Evolutionary conservation across 2,113 vertebrate species (phyloP), one percentile per base, ranked within the genome.

Genomic region (Gyps fulvus): DNA sequence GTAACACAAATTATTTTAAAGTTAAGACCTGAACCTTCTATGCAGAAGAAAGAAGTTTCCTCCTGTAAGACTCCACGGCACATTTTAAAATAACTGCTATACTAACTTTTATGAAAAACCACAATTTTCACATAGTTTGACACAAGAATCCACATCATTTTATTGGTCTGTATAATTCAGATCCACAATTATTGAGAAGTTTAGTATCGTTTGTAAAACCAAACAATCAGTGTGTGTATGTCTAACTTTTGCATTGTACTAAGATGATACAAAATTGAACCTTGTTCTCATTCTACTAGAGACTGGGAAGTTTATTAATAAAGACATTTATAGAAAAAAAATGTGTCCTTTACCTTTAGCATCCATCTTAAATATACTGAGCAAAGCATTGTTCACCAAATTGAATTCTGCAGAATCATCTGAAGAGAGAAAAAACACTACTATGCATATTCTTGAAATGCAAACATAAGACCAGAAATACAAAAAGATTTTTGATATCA

Each of bases 351-450:
- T 98, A 99, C 99, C 99, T 98, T 99, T 99, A 66, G 99, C 99
- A 94, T 99, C 99, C 93, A 99, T 99, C 98, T 99, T 99, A 98
- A 99, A 99, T 98, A 99, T 99, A 92, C 99, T 99, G 79, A 99
- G 97, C 61, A 99, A 98, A 34, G 99, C 98, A 57, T 98, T 98
- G 95, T 99, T 99, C 86, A 99, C 99, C 98, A 99, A 98, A 96
- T 99, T 99, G 97, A 99, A 99, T 96, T 99, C 99, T 73, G 99
- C 99, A 54, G 99, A 99, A 96, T 99, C 99, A 98, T 99, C 99
- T 99, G 93, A 45, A 66, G 62, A 77, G 65, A 88, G 86, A 71
- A 93, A 93, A 97, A 96, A 84, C 16, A 8, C 4, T 25, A 11
- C 76, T 11, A 83, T 20, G 16, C 20, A 43, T 45, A 84, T 25